Percentiles rank a stretch among this genome's conserved stretches.
Evolutionary conservation across 2,797 vertebrate species (phyloP).

Genomic region (Gymnopithys bicolor): DNA sequence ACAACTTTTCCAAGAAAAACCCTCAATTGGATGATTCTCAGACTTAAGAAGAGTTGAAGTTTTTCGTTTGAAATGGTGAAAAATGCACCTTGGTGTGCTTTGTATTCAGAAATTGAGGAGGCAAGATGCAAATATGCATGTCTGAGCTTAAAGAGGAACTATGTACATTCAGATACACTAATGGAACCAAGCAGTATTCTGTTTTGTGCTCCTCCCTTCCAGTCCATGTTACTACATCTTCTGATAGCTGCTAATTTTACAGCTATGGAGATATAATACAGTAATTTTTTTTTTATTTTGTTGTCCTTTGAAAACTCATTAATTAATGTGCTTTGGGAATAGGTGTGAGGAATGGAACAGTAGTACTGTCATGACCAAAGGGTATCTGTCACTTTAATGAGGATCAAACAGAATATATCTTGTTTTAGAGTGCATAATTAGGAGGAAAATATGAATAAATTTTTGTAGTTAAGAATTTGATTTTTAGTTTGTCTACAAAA

Average conservation of each 20-base stretch:
- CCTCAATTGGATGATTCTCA: background rate
- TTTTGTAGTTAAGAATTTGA: background rate
- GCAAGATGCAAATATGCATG: background rate
- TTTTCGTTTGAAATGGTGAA: background rate
- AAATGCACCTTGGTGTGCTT: background rate
- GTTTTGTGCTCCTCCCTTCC: background rate
- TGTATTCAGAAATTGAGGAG: background rate
- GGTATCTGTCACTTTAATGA: background rate
- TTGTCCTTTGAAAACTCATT: background rate
- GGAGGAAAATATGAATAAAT: background rate
- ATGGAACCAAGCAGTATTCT: background rate
- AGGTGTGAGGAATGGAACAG: background rate
- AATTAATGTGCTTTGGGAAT: background rate
- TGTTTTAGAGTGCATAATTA: background rate
- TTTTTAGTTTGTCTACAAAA: background rate
- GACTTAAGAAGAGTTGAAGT: background rate
- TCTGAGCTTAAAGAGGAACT: background rate
- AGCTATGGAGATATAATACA: background rate
- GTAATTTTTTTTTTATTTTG: background rate
- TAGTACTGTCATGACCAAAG: background rate
- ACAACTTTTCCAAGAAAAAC: background rate
- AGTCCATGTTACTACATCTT: background rate
- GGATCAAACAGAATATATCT: background rate
- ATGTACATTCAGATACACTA: background rate
- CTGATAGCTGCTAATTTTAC: background rate